Conservation (phyloP, 2,797 vertebrate species). For the Psittacula derbiana region DNA sequence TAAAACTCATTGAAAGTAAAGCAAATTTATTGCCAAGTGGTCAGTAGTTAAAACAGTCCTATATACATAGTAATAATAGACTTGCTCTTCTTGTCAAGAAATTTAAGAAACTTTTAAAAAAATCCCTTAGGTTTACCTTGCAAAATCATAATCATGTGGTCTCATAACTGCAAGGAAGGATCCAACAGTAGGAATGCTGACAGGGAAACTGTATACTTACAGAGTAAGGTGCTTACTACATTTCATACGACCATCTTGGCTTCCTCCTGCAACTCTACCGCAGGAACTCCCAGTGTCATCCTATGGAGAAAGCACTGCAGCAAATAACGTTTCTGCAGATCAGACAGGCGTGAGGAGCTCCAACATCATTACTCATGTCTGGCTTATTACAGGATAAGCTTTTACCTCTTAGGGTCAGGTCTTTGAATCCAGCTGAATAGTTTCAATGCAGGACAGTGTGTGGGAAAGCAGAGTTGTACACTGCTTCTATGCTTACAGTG, state of each 20-base stretch:
- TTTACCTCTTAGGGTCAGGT: neutral
- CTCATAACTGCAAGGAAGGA: neutral
- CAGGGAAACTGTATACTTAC: neutral
- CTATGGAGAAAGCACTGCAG: neutral
- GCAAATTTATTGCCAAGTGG: neutral
- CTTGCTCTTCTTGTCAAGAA: neutral
- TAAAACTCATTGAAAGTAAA: neutral
- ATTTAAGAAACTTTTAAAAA: neutral
- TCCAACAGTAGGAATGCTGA: neutral
- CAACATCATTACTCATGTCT: neutral
- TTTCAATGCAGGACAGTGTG: accelerated
- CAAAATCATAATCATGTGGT: neutral
- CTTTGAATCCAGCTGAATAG: neutral
- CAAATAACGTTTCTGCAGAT: neutral
- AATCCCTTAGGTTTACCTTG: neutral
- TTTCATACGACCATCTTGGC: neutral
- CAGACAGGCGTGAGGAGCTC: neutral
- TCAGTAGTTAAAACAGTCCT: neutral
- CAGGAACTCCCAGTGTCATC: neutral
- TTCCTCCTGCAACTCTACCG: neutral
- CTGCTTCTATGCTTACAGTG: neutral
- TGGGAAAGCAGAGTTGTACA: neutral
- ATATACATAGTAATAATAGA: neutral
- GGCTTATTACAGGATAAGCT: neutral
- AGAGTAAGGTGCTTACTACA: neutral